These are phyloP conservation scores for Parthenolecanium corni DNA, from an alignment of 2,888 invertebrate genomes.

Conservation along the genomic window DNA sequence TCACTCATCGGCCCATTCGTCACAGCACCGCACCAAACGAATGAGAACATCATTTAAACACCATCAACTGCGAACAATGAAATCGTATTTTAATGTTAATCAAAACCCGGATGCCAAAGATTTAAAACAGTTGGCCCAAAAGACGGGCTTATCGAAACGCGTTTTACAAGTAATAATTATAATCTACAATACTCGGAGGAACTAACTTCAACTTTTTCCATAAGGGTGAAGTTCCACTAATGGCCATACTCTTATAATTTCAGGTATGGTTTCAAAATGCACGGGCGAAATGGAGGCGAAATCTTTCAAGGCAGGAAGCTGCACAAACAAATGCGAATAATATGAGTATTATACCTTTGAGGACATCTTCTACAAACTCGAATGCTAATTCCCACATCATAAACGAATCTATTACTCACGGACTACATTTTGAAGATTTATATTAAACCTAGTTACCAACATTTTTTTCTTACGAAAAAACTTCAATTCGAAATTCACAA, in stretches of 20 bases:
- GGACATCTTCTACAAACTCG: neutral
- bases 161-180: slow-evolving; percentile 71
- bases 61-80: slow-evolving; percentile 97
- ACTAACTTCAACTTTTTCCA: neutral
- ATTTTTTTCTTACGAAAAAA: neutral
- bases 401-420: slow-evolving; percentile 4
- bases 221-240: neutral
- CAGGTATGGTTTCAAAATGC: slow-evolving; percentile 99
- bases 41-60: slow-evolving; percentile 99
- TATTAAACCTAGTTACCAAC: slow-evolving; percentile 9
- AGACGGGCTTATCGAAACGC: slow-evolving; percentile 94
- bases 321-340: slow-evolving; percentile 34
- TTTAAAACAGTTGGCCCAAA: slow-evolving; percentile 92
- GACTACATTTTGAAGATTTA: slow-evolving; percentile 20
- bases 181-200: neutral
- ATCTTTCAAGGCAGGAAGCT: slow-evolving; percentile 75
- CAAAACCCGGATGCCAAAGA: slow-evolving; percentile 99
- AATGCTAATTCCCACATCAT: neutral
- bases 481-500: no score
- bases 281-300: slow-evolving; percentile 93
- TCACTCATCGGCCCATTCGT: slow-evolving; percentile 11
- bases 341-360: slow-evolving; percentile 6
- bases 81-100: slow-evolving; percentile 95
- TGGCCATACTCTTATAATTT: neutral
- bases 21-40: slow-evolving; percentile 61